Base-by-base conservation (phyloP, 2,113 vertebrate species). In the Sebastes fasciatus region DNA sequence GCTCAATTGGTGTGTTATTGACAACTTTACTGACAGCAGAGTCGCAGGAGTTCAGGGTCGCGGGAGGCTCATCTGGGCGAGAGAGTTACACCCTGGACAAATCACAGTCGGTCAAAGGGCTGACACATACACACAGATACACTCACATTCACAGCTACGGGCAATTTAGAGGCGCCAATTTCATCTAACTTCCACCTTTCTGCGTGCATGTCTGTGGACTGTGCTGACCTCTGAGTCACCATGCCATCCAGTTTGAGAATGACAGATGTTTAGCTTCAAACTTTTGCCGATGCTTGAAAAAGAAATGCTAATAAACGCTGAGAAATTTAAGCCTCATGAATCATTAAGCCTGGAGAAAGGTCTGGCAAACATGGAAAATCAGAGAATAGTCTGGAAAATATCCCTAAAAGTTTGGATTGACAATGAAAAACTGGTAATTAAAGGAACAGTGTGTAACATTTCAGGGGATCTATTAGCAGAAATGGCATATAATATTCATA, bases 21-120 rank as follows among this genome's bases (percentile, higher is more conserved):
- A 74, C 52, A 69, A n/a, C 54, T 51, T 61, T 5, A 17, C 80
- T 43, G 77, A 79, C 77, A 77, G 66, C 26, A 23, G n/a, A 74
- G 49, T 76, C 17, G 8, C 23, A 34, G 34, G 34, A 34, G 61
- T 61, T 61, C 14, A 54, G 66, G 65, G 52, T 77, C 14, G 8
- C 21, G 23, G 54, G 49, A 54, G 16, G 46, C 6, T 23, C 46
- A 10, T 49, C 12, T 17, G 43, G 9, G 40, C 16, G 34, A 34
- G 21, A 80, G 42, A 69, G n/a, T 73, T 69, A 74, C 74, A 60
- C 58, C 34, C 21, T 52, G 19, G 21, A 58, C 11, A 64, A n/a
- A 34, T 51, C 26, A n/a, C 40, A 34, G 19, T 57, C 34, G 34
- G 34, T 34, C 45, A 69, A 5, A 58, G 34, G 4, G 42, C n/a